phyloP scores from a whole-genome alignment of 2,797 vertebrate genomes.

The Chrysolophus pictus region DNA sequence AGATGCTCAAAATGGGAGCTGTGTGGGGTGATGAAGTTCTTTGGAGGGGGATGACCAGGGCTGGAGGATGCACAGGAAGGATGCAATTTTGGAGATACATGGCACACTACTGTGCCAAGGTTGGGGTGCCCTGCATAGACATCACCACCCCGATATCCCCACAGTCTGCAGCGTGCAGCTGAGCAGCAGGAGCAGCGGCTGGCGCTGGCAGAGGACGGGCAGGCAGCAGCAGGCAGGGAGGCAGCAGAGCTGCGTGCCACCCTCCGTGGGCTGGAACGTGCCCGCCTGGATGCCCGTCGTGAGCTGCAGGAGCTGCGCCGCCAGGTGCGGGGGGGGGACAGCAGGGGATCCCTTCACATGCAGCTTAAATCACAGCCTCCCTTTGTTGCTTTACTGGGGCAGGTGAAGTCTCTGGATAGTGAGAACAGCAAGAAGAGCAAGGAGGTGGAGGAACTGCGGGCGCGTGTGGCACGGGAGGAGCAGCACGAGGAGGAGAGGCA shows the following conservation, averaged over 20 bases:
- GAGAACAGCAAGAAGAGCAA: conserved; percentile 86
- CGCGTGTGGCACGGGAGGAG: conserved; percentile 85
- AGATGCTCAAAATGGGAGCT: background rate
- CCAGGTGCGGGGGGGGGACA: conserved; percentile 81
- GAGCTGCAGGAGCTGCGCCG: conserved; percentile 94
- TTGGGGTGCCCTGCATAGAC: too few species aligned
- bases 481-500: conserved; percentile 88
- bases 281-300: conserved; percentile 88
- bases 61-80: background rate
- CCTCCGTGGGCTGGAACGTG: conserved; percentile 90
- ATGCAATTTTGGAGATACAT: too few species aligned
- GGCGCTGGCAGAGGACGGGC: conserved; percentile 85
- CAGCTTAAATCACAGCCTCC: too few species aligned
- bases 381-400: background rate
- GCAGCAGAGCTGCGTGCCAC: conserved; percentile 85
- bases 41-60: background rate
- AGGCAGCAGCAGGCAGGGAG: conserved; percentile 84
- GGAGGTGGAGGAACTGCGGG: conserved; percentile 88
- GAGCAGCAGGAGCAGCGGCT: conserved; percentile 92
- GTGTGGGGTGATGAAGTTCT: background rate
- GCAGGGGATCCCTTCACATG: background rate
- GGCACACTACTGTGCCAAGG: too few species aligned
- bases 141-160: background rate
- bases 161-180: conserved; percentile 84
- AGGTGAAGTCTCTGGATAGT: conserved; percentile 91